These are phyloP conservation scores for Drosophila mercatorum DNA, from an alignment of 2,888 invertebrate genomes.

Conservation along the genomic window DNA sequence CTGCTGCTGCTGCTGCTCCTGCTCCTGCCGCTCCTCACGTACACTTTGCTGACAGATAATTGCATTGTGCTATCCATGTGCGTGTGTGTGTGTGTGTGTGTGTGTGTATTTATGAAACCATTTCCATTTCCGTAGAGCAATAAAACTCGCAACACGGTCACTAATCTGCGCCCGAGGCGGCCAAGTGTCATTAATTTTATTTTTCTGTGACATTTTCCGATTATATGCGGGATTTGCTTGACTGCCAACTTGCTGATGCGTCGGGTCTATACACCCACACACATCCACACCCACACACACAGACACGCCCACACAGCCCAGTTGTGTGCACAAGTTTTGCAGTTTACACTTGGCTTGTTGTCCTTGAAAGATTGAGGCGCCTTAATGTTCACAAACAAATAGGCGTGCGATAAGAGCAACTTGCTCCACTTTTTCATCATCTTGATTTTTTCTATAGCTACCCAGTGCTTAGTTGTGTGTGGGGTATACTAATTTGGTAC, in stretches of 20 bases:
- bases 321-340: slow-evolving; percentile 54
- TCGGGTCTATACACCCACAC: slow-evolving; percentile 1
- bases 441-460: slow-evolving; percentile 9
- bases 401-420: slow-evolving; percentile 67
- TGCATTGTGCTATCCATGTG: slow-evolving; percentile 61
- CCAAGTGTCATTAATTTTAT: slow-evolving; percentile 75
- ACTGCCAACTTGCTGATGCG: slow-evolving; percentile 34
- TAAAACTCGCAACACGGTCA: slow-evolving; percentile 72
- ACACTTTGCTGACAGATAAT: slow-evolving; percentile 71
- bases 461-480: background rate
- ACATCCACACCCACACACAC: background rate
- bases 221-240: slow-evolving; percentile 71
- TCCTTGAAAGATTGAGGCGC: slow-evolving; percentile 70
- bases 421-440: slow-evolving; percentile 51
- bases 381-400: slow-evolving; percentile 67
- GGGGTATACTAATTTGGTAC: too few relatives aligned
- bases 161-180: slow-evolving; percentile 70
- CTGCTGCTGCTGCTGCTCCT: slow-evolving; percentile 10
- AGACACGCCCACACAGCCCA: background rate
- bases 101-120: slow-evolving; percentile 67
- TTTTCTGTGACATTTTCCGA: slow-evolving; percentile 75
- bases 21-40: slow-evolving; percentile 50
- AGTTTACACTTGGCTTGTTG: slow-evolving; percentile 69
- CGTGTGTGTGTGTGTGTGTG: slow-evolving; percentile 17
- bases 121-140: slow-evolving; percentile 73